Base-by-base conservation (phyloP, 1,140 invertebrate species). In the Brachionus koreanus region DNA sequence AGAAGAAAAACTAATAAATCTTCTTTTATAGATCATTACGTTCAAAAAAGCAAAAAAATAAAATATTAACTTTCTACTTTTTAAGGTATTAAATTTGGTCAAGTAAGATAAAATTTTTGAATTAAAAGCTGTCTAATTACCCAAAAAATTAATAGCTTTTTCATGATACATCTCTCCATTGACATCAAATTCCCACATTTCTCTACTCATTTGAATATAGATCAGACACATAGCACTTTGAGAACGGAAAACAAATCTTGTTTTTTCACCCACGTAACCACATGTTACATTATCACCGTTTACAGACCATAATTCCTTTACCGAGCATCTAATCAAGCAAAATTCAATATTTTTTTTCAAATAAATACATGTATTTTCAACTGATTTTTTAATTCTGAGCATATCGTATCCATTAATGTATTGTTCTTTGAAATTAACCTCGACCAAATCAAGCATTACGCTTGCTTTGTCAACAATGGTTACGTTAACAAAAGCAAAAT, bases 181-280 rank as follows among this genome's bases (percentile, higher is more conserved):
- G 83, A 97, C 94, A 89, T 99, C 96, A 91, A 98, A 98, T 85
- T 99, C 95, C 97, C 97, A 98, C 97, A 99, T 99, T 91, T 99
- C 97, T 2, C 94, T 94, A 84, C 95, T 98, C 96, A 99, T 98
- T 91, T 99, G 97, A 83, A 99, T 92, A 86, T 98, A 99, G 0
- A 90, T 90, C 82, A 97, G 97, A 0, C 98, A 95, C 92, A 97
- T 96, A 52, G 95, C 95, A 5, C 96, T 98, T 0, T 94, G 95
- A 10, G 97, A 98, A 83, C 97, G 91, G 88, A 97, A 99, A 0
- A 98, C 95, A 83, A 98, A 89, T 91, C 61, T 16, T 29, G 42
- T 52, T 19, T 83, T 33, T 33, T 74, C 37, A 12, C 29, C 33
- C 19, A 72, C 16, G 23, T 84, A 57, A 23, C 52, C 63, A 82